phyloP scores from a whole-genome alignment of 2,797 vertebrate genomes.

The Eupleurogrammus muticus region DNA sequence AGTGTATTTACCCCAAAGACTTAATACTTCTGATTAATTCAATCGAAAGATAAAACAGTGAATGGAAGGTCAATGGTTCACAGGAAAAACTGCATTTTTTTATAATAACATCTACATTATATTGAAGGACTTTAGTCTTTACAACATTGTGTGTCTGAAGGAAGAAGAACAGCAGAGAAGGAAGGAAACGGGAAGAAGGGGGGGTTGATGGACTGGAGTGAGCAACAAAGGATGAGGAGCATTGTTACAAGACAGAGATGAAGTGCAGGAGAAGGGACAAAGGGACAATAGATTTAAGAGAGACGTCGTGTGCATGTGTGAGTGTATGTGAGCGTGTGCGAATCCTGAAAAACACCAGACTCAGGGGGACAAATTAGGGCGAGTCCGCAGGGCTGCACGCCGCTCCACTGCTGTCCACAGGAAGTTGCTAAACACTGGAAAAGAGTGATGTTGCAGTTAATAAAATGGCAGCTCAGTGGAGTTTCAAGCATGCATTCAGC shows the following conservation, averaged over 20 bases:
- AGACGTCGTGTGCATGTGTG: neutral
- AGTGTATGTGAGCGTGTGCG: neutral
- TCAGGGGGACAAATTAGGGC: neutral
- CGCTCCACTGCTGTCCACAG: neutral
- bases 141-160: constrained; percentile 13
- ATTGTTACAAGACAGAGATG: neutral
- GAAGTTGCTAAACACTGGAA: constrained; percentile 6
- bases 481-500: neutral
- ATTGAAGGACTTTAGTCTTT: constrained; percentile 24
- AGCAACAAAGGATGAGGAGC: neutral
- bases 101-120: too few species aligned
- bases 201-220: neutral
- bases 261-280: too few species aligned
- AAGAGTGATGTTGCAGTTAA: neutral
- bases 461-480: neutral
- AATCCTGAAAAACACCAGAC: constrained; percentile 24
- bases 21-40: neutral
- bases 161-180: constrained; percentile 1
- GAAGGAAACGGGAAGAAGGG: constrained; percentile 12
- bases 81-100: constrained; percentile 11
- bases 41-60: constrained; percentile 29
- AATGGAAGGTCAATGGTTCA: constrained; percentile 25
- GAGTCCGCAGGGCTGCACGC: neutral
- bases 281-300: too few species aligned
- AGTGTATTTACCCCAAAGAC: neutral